Conservation (phyloP, 2,113 vertebrate genomes). For the Riparia riparia region DNA sequence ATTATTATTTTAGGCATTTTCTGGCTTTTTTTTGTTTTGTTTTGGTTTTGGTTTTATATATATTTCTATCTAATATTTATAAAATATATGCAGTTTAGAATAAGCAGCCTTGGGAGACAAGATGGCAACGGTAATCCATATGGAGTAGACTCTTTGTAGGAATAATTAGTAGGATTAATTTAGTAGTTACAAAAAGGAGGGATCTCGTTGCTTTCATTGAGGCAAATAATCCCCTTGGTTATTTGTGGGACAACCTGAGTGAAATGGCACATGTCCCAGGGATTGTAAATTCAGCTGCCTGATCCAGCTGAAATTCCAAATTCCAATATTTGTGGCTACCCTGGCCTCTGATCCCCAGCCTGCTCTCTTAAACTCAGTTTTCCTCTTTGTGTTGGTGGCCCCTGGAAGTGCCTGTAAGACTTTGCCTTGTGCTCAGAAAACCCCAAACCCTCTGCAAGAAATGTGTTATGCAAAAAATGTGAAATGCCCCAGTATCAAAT, state of each 20-base stretch:
- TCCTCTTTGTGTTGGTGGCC: background rate
- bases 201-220: background rate
- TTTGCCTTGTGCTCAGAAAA: background rate
- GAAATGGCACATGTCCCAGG: background rate
- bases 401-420: background rate
- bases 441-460: background rate
- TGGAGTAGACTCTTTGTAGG: background rate
- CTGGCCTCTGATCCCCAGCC: background rate
- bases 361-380: background rate
- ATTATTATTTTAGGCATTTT: background rate
- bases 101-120: background rate
- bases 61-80: background rate
- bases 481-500: background rate
- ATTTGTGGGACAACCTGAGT: background rate
- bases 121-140: background rate
- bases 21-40: background rate
- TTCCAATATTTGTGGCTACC: background rate
- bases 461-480: background rate
- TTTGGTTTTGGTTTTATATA: background rate
- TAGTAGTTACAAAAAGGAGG: background rate
- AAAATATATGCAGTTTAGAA: background rate
- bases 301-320: background rate
- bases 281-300: background rate
- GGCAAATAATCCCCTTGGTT: constrained; percentile 1
- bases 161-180: background rate